Percentiles rank a stretch among this genome's conserved stretches.
These are phyloP conservation scores for Pseudomyrmex gracilis DNA, from an alignment of 1,140 invertebrate genomes.

Conservation along the genomic window DNA sequence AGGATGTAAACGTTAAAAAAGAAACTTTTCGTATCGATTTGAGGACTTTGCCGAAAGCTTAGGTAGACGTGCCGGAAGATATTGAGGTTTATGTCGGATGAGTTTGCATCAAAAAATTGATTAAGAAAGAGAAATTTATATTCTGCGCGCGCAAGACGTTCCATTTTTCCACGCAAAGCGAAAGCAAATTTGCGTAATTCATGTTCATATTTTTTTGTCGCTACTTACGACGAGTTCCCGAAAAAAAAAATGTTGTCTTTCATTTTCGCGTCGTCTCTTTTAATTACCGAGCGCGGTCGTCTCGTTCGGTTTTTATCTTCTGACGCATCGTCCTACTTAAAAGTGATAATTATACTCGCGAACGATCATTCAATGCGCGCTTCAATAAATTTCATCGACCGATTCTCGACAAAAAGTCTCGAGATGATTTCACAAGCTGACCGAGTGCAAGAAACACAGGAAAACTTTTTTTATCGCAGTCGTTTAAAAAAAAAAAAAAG, in stretches of 20 bases:
- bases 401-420: background rate
- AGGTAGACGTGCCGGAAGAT: background rate
- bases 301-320: slow-evolving; percentile 4
- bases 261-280: background rate
- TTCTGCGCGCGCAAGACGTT: background rate
- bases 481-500: background rate
- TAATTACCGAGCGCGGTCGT: background rate
- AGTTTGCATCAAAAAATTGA: slow-evolving; percentile 9
- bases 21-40: slow-evolving; percentile 4
- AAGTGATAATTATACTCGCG: slow-evolving; percentile 27
- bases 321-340: slow-evolving; percentile 3
- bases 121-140: slow-evolving; percentile 35
- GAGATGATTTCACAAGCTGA: background rate
- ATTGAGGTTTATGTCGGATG: background rate
- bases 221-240: no score
- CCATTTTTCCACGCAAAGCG: slow-evolving; percentile 26
- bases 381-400: slow-evolving; percentile 12
- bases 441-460: background rate
- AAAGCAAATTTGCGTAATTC: no score
- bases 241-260: background rate
- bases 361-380: background rate
- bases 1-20: background rate
- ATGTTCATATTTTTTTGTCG: slow-evolving; percentile 24
- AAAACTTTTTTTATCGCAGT: background rate
- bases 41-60: background rate